Conservation (phyloP, 1,140 invertebrate genomes). For the Melitaea cinxia region DNA sequence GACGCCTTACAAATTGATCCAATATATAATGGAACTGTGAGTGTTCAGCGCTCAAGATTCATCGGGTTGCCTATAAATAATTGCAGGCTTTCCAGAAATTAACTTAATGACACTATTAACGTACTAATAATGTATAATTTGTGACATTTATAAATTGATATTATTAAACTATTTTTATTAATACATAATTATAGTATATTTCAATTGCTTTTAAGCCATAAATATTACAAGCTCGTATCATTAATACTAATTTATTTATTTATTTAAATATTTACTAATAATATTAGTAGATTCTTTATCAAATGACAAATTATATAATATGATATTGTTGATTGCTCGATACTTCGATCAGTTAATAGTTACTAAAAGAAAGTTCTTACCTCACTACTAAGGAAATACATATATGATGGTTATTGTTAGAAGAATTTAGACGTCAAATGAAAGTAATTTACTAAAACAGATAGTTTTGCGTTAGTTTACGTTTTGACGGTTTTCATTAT, state of each 20-base stretch:
- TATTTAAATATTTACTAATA: neutral
- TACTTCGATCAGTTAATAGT: neutral
- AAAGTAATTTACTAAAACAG: no score
- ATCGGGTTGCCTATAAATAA: no score
- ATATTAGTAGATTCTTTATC: neutral
- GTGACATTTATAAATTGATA: neutral
- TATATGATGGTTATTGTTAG: no score
- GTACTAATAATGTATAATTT: no score
- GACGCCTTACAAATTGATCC: no score
- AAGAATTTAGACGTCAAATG: no score
- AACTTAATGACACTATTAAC: no score
- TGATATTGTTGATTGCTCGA: neutral
- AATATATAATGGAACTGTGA: neutral
- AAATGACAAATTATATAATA: neutral
- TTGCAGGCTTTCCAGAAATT: no score
- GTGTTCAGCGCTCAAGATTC: no score
- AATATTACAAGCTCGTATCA: neutral
- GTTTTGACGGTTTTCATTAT: no score
- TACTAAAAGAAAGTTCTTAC: neutral
- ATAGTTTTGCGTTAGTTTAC: no score
- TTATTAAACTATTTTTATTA: neutral
- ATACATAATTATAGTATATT: neutral
- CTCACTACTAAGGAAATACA: no score
- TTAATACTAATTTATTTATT: neutral
- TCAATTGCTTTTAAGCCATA: neutral